Conservation (phyloP, 2,888 invertebrate species). For the Iselma pallidipennis region DNA sequence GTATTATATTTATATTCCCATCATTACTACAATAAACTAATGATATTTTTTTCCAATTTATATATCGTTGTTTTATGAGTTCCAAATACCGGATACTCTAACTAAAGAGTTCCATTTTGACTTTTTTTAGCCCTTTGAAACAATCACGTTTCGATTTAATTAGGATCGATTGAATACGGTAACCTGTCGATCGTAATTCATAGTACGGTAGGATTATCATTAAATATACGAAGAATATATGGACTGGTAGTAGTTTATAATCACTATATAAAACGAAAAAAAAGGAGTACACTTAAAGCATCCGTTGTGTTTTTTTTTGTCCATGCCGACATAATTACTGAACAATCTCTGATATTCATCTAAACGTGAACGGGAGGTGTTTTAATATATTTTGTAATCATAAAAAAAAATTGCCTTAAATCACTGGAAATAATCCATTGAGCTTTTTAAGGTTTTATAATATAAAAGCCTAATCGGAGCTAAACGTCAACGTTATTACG, state of each 20-base stretch:
- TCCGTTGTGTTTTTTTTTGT: neutral
- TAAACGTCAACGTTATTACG: no score
- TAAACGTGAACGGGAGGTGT: neutral
- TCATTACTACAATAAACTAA: no score
- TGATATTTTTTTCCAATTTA: no score
- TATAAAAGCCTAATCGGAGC: no score
- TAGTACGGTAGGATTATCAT: neutral
- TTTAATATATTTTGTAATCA: no score
- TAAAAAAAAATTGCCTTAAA: no score
- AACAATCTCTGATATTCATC: neutral
- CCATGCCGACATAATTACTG: neutral
- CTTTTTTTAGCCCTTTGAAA: neutral
- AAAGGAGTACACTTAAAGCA: neutral
- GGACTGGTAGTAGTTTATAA: neutral
- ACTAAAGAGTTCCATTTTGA: no score
- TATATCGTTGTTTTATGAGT: no score
- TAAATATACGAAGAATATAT: neutral
- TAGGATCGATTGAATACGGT: conserved; percentile 2
- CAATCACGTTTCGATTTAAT: conserved; percentile 6
- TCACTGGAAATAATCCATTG: neutral
- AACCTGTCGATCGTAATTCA: neutral
- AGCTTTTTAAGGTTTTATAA: neutral
- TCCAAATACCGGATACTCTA: neutral
- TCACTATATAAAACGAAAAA: neutral
- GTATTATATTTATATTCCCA: no score